phyloP scores from a whole-genome alignment of 2,113 vertebrate species.

The Chelonoidis abingdonii region DNA sequence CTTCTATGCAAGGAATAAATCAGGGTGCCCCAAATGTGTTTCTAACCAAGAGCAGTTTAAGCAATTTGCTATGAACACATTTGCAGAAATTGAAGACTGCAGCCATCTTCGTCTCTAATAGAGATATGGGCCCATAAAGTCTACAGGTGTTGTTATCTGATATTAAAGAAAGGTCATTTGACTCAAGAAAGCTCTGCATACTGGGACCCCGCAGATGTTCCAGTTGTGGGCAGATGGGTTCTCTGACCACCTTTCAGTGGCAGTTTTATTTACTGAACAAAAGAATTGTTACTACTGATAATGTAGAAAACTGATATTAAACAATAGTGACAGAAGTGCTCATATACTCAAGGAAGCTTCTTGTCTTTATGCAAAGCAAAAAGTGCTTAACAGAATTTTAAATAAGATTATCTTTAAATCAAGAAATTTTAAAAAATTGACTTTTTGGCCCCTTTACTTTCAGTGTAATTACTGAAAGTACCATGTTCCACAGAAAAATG shows the following conservation, averaged over 20 bases:
- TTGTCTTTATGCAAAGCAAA: background rate
- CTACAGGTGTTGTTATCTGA: background rate
- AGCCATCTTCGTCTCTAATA: background rate
- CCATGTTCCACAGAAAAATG: background rate
- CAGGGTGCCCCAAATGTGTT: background rate
- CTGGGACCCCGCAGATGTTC: background rate
- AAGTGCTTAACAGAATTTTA: background rate
- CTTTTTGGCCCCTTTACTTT: background rate
- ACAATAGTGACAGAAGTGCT: background rate
- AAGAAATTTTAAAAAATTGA: background rate
- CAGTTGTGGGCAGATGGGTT: background rate
- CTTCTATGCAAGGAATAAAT: background rate
- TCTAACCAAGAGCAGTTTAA: background rate
- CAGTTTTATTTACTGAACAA: background rate
- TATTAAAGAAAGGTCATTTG: background rate
- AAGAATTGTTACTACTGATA: background rate
- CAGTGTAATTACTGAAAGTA: background rate
- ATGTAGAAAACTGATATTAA: background rate
- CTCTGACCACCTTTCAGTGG: background rate
- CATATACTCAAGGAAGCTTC: background rate
- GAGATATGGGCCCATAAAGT: background rate
- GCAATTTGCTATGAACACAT: background rate
- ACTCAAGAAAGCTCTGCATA: background rate
- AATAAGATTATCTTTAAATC: background rate
- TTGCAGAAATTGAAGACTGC: background rate